Conservation (phyloP, 2,797 vertebrate species). For the Acanthurus tractus region DNA sequence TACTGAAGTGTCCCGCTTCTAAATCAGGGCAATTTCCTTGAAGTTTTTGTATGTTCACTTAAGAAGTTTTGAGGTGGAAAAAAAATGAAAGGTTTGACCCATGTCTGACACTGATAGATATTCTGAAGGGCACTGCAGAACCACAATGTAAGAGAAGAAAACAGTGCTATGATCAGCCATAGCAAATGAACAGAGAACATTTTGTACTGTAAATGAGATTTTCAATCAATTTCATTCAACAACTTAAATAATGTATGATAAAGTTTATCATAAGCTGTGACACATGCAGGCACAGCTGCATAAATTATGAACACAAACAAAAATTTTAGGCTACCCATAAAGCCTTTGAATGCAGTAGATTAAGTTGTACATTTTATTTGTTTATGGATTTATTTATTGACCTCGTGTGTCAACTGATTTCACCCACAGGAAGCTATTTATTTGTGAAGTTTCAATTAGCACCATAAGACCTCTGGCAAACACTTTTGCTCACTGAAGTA, state of each 20-base stretch:
- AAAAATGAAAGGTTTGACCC: constrained; percentile 13
- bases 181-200: constrained; percentile 17
- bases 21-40: not conserved
- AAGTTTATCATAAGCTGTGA: not conserved
- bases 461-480: not conserved
- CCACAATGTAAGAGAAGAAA: constrained; percentile 15
- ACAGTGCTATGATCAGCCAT: not conserved
- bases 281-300: not conserved
- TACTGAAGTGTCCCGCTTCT: constrained; percentile 16
- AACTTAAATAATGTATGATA: constrained; percentile 6
- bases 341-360: too few relatives aligned
- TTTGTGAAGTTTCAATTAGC: too few relatives aligned
- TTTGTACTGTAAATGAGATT: constrained; percentile 17
- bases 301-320: not conserved
- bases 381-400: not conserved
- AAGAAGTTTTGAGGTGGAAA: not conserved
- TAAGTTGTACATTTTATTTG: too few relatives aligned
- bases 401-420: not conserved
- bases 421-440: not conserved
- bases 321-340: too few relatives aligned
- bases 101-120: constrained; percentile 3
- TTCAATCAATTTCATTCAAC: constrained; percentile 5
- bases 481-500: not conserved
- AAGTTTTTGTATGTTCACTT: constrained; percentile 8
- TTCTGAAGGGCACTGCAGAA: not conserved